phyloP scores from a whole-genome alignment of 2,113 vertebrate species.

The Gracilinanus agilis region DNA sequence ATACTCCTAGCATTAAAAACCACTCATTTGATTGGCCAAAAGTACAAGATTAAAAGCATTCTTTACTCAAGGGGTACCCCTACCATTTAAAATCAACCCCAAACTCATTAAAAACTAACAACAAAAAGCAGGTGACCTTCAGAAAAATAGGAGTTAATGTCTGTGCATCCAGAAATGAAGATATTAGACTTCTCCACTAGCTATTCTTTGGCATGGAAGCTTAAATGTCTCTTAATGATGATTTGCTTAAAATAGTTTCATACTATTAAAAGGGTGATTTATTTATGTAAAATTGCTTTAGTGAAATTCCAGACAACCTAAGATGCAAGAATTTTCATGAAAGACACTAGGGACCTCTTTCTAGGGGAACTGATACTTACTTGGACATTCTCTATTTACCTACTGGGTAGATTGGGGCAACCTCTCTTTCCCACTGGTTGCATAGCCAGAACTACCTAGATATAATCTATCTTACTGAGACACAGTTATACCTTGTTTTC shows the following conservation, averaged over 20 bases:
- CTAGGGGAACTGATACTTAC: too few relatives aligned
- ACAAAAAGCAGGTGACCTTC: background rate
- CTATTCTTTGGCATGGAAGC: background rate
- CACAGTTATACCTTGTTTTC: too few relatives aligned
- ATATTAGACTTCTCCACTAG: background rate
- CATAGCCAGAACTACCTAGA: too few relatives aligned
- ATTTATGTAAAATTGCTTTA: too few relatives aligned
- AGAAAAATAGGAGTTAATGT: background rate
- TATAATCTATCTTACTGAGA: too few relatives aligned
- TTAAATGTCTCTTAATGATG: background rate
- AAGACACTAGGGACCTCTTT: too few relatives aligned
- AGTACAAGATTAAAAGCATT: background rate
- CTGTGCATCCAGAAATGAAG: background rate
- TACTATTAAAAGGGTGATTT: background rate
- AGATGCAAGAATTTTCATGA: too few relatives aligned
- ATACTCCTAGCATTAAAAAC: background rate
- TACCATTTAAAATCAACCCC: background rate
- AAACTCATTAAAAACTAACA: slow-evolving; percentile 13
- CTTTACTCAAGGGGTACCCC: background rate
- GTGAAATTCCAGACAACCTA: too few relatives aligned
- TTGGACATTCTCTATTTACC: too few relatives aligned
- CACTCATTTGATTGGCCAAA: background rate
- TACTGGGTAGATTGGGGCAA: too few relatives aligned
- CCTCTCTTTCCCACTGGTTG: too few relatives aligned
- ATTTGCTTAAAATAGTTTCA: background rate